A percentile compares a stretch with the other conserved stretches of the same genome.
Evolutionary conservation across 2,797 vertebrate genomes (phyloP).

Genomic region (Lagocephalus sceleratus): DNA sequence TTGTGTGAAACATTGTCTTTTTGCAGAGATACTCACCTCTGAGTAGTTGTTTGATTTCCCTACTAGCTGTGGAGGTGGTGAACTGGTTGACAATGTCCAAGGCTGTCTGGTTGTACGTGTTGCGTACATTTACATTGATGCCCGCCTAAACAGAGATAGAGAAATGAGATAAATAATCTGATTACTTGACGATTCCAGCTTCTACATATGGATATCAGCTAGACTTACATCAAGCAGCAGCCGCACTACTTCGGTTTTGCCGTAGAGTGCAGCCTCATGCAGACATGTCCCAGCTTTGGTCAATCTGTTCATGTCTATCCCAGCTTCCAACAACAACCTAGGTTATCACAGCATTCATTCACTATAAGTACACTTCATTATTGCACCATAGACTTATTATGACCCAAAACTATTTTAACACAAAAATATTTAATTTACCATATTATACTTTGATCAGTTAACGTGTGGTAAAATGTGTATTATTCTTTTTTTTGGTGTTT

Average conservation of each 20-base stretch:
- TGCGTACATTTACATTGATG: constrained; percentile 89
- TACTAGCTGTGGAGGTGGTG: constrained; percentile 92
- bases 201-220: constrained; percentile 15
- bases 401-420: too few species aligned
- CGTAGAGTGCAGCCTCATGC: constrained; percentile 90
- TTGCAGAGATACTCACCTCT: constrained; percentile 75
- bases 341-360: constrained; percentile 16
- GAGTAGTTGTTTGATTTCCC: constrained; percentile 94
- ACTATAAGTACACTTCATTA: too few species aligned
- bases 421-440: too few species aligned
- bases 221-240: constrained; percentile 87
- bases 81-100: constrained; percentile 98
- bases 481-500: too few species aligned
- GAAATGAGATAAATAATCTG: neutral
- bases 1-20: neutral
- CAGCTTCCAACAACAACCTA: constrained; percentile 90
- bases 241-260: constrained; percentile 92
- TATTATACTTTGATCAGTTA: too few species aligned
- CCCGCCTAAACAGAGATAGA: constrained; percentile 77
- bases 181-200: constrained; percentile 11
- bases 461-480: too few species aligned
- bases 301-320: constrained; percentile 91
- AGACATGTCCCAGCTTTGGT: constrained; percentile 91
- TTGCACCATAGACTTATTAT: too few species aligned
- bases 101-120: constrained; percentile 95